Evolutionary conservation across 1,140 invertebrate species (phyloP).

Genomic region (Papilio aristodemus): DNA sequence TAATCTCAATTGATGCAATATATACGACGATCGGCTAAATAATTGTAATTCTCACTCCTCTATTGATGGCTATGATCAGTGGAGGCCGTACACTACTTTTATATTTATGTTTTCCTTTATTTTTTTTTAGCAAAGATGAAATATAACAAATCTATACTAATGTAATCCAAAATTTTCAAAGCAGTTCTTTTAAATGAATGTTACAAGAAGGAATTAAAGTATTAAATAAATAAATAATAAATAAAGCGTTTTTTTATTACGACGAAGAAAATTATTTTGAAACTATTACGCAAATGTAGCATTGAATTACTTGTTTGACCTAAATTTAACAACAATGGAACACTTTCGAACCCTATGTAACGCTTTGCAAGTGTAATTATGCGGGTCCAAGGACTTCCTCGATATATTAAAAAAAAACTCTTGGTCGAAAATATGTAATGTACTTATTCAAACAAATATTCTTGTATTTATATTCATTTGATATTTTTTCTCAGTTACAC

Average conservation of each 20-base stretch:
- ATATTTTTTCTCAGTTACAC: too few species aligned
- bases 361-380: conserved; percentile 16
- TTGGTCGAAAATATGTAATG: not conserved
- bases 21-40: conserved; percentile 21
- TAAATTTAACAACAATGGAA: conserved; percentile 1
- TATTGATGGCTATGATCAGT: conserved; percentile 23
- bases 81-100: not conserved
- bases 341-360: conserved; percentile 12
- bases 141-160: too few species aligned
- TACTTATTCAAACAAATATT: not conserved
- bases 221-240: too few species aligned
- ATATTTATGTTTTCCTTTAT: not conserved
- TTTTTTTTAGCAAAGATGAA: not conserved
- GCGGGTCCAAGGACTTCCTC: conserved; percentile 21
- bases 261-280: not conserved
- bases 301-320: not conserved
- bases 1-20: conserved; percentile 37
- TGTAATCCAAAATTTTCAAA: too few species aligned
- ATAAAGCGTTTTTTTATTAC: too few species aligned
- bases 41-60: conserved; percentile 20
- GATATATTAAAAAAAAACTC: not conserved
- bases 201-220: too few species aligned
- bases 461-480: too few species aligned
- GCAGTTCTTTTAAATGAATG: too few species aligned
- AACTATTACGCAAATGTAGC: not conserved